A percentile compares a stretch with the other conserved stretches of the same genome.
Evolutionary conservation across 2,113 vertebrate species (phyloP).

Genomic region (Cebidichthys violaceus): DNA sequence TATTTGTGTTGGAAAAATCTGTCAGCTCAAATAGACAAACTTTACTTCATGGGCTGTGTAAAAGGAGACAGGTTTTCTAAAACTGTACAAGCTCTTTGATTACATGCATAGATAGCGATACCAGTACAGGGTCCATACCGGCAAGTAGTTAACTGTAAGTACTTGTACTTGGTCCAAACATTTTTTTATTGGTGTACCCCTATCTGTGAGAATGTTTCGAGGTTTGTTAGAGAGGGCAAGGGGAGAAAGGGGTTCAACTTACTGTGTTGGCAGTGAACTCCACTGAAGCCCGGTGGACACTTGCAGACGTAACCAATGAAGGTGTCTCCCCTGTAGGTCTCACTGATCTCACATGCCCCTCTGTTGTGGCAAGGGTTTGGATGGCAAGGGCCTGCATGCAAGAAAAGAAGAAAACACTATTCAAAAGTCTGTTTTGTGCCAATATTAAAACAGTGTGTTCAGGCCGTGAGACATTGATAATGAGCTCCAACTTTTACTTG

Average conservation of each 20-base stretch:
- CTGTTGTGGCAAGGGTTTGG: slow-evolving; percentile 99
- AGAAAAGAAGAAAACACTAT: slow-evolving; percentile 16
- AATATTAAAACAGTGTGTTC: neutral
- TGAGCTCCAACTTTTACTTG: neutral
- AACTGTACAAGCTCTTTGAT: neutral
- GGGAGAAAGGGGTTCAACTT: slow-evolving; percentile 76
- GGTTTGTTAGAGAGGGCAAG: neutral
- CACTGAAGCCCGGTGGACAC: slow-evolving; percentile 93
- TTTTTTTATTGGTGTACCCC: neutral
- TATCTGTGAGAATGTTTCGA: neutral
- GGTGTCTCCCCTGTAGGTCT: slow-evolving; percentile 95
- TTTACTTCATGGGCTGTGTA: neutral
- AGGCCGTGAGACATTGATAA: neutral
- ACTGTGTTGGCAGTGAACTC: slow-evolving; percentile 99
- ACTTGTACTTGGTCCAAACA: neutral
- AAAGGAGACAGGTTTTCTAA: neutral
- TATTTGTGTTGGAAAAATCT: slow-evolving; percentile 33
- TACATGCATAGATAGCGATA: neutral
- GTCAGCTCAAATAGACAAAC: slow-evolving; percentile 17
- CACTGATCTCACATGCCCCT: slow-evolving; percentile 95
- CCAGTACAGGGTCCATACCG: neutral
- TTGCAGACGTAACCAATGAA: slow-evolving; percentile 98
- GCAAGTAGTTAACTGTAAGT: neutral
- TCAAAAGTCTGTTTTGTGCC: neutral
- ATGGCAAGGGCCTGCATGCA: slow-evolving; percentile 89